Percentiles rank a stretch among this genome's conserved stretches.
Conservation (phyloP, 2,888 invertebrate species). For the Oligia fasciuncula region DNA sequence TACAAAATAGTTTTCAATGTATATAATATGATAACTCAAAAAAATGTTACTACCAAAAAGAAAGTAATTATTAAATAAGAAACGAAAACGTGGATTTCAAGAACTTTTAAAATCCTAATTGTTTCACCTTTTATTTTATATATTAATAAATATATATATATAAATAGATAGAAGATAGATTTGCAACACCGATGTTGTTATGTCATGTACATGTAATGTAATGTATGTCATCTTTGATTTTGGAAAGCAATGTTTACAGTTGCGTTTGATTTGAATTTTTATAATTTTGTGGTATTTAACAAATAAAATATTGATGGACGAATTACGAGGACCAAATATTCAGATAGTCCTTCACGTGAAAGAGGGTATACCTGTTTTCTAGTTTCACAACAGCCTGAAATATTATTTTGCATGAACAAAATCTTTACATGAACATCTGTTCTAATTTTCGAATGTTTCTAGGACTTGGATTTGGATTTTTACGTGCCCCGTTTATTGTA, state of each 20-base stretch:
- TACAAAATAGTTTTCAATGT: too few relatives aligned
- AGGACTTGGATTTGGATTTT: constrained; percentile 91
- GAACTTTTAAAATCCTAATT: too few relatives aligned
- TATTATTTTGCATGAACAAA: neutral
- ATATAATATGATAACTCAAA: too few relatives aligned
- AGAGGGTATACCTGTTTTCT: constrained; percentile 86
- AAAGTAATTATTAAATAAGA: too few relatives aligned
- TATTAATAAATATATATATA: too few relatives aligned
- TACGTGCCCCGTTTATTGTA: constrained; percentile 89
- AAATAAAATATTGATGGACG: constrained; percentile 89
- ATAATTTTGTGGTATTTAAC: constrained; percentile 66
- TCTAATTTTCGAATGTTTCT: constrained; percentile 37
- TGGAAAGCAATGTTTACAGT: constrained; percentile 79
- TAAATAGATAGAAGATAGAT: neutral
- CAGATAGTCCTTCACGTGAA: constrained; percentile 92
- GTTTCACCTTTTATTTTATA: too few relatives aligned
- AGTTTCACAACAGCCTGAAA: neutral
- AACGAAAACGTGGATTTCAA: too few relatives aligned
- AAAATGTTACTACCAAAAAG: too few relatives aligned
- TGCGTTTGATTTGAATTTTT: constrained; percentile 78
- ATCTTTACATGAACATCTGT: neutral
- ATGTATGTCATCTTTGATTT: constrained; percentile 68
- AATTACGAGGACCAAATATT: constrained; percentile 91
- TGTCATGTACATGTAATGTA: neutral
- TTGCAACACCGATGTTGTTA: constrained; percentile 36